Percentiles rank a stretch among this genome's conserved stretches.
These are phyloP conservation scores for Oryzias woworae DNA, from an alignment of 2,113 vertebrate genomes.

Conservation along the genomic window DNA sequence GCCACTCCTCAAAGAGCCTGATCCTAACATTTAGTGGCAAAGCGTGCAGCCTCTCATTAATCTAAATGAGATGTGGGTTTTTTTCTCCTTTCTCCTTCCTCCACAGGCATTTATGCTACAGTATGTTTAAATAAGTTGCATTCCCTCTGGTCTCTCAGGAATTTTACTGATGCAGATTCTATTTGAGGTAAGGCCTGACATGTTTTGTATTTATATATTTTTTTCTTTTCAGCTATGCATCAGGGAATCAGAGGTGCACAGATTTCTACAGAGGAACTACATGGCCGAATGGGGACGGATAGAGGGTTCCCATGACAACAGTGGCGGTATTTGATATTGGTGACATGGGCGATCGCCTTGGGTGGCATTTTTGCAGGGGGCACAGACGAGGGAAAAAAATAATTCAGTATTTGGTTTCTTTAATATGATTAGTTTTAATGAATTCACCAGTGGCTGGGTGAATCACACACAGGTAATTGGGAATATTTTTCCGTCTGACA, in stretches of 20 bases:
- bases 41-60: slow-evolving; percentile 60
- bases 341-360: too few relatives aligned
- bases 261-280: slow-evolving; percentile 59
- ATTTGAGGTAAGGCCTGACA: slow-evolving; percentile 30
- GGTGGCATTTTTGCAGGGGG: too few relatives aligned
- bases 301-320: slow-evolving; percentile 79
- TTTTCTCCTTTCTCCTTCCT: slow-evolving; percentile 31
- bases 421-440: too few relatives aligned
- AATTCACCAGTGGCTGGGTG: too few relatives aligned
- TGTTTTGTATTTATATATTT: slow-evolving; percentile 31
- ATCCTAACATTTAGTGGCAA: slow-evolving; percentile 54
- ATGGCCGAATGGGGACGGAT: slow-evolving; percentile 56
- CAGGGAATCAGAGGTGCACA: slow-evolving; percentile 48
- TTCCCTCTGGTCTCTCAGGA: slow-evolving; percentile 12
- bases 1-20: slow-evolving; percentile 66
- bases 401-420: too few relatives aligned
- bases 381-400: too few relatives aligned
- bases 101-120: slow-evolving; percentile 30
- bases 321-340: too few relatives aligned
- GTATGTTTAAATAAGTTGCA: slow-evolving; percentile 32
- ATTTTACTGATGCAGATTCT: slow-evolving; percentile 8
- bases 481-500: too few relatives aligned
- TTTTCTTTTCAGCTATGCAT: slow-evolving; percentile 37
- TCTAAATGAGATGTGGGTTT: slow-evolving; percentile 60
- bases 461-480: too few relatives aligned